Evolutionary conservation across 2,888 invertebrate genomes (phyloP).

Genomic region (Cyclophora punctaria): DNA sequence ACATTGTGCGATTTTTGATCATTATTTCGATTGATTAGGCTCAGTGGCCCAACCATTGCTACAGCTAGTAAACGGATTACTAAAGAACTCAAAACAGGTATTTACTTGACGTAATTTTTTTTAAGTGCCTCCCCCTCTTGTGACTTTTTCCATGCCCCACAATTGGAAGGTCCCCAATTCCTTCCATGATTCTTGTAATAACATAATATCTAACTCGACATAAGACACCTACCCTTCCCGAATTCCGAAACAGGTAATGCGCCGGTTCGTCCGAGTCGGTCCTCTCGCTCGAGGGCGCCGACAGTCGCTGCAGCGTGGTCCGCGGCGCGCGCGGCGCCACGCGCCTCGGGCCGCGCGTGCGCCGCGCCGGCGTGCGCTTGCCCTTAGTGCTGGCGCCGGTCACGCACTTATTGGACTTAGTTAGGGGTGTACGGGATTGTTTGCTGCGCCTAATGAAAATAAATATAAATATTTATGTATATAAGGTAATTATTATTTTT

Average conservation of each 20-base stretch:
- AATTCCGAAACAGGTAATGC: constrained; percentile 38
- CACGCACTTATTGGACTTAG: constrained; percentile 34
- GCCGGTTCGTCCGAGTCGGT: constrained; percentile 62
- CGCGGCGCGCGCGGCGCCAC: constrained; percentile 15
- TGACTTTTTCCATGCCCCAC: too few species aligned
- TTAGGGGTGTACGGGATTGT: constrained; percentile 36
- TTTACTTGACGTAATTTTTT: too few species aligned
- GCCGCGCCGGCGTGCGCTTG: constrained; percentile 30
- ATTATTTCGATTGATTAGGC: too few species aligned
- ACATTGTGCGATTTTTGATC: too few species aligned
- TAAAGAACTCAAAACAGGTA: too few species aligned
- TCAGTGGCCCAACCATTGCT: too few species aligned
- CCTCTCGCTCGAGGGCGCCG: constrained; percentile 60
- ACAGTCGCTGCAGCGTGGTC: constrained; percentile 14
- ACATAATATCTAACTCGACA: too few species aligned
- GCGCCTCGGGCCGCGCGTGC: constrained; percentile 26
- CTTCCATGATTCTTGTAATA: too few species aligned
- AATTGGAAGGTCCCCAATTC: too few species aligned
- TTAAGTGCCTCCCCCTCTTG: too few species aligned
- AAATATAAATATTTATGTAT: constrained; percentile 12
- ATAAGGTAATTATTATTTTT: background rate
- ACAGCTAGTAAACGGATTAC: too few species aligned
- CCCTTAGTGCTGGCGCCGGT: constrained; percentile 25
- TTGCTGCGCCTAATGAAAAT: constrained; percentile 40
- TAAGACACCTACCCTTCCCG: constrained; percentile 36